Conservation (phyloP, 2,888 invertebrate species). For the Rhingia rostrata region DNA sequence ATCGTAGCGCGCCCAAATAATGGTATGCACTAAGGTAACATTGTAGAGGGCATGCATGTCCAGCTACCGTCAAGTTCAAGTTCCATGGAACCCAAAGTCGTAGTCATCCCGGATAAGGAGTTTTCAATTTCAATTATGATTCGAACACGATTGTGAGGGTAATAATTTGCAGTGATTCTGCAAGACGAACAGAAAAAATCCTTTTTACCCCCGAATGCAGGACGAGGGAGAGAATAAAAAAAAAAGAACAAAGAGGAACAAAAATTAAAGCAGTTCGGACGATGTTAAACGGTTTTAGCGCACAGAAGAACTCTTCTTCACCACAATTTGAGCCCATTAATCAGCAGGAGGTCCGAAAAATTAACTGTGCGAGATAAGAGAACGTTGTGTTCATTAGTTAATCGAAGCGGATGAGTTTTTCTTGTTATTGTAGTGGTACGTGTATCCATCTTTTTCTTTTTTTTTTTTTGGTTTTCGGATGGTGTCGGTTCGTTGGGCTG, state of each 20-base stretch:
- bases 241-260: not conserved
- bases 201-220: not conserved
- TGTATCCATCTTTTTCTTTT: not conserved
- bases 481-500: not conserved
- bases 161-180: constrained; percentile 63
- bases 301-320: constrained; percentile 67
- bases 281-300: constrained; percentile 58
- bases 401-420: constrained; percentile 70
- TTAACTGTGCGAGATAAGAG: constrained; percentile 76
- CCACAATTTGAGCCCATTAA: constrained; percentile 76
- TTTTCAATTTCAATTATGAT: constrained; percentile 74
- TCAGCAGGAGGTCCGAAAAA: constrained; percentile 76
- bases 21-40: constrained; percentile 50
- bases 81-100: constrained; percentile 13
- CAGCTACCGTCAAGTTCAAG: constrained; percentile 43
- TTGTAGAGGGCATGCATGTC: not conserved
- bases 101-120: constrained; percentile 56
- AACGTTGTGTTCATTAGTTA: constrained; percentile 73
- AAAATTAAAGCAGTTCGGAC: constrained; percentile 37
- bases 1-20: constrained; percentile 39
- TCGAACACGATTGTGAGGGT: constrained; percentile 68
- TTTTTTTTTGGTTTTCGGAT: not conserved
- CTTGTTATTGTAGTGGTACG: not conserved
- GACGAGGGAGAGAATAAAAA: not conserved
- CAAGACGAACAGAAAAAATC: not conserved